Percentiles rank a stretch among this genome's conserved stretches.
These are phyloP conservation scores for Saimiri boliviensis DNA, from an alignment of 2,113 vertebrate genomes.

Conservation along the genomic window DNA sequence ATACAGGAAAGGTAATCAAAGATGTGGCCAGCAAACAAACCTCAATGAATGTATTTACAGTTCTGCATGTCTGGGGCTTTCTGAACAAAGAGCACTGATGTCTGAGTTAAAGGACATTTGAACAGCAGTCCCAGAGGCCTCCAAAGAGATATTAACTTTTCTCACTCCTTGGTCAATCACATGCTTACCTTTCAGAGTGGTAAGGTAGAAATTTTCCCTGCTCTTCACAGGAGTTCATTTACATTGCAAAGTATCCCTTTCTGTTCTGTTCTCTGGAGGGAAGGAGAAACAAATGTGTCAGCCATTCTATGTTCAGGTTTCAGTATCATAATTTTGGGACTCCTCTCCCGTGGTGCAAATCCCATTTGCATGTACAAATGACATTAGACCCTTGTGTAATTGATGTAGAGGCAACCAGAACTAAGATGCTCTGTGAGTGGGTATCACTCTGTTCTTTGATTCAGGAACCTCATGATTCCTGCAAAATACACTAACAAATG, in stretches of 20 bases:
- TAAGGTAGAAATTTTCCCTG: neutral
- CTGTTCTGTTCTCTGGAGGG: neutral
- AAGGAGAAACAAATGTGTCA: neutral
- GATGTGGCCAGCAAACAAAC: neutral
- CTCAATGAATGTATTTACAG: neutral
- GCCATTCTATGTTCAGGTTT: neutral
- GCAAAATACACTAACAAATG: neutral
- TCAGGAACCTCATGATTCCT: neutral
- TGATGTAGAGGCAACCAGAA: neutral
- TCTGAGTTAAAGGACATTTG: neutral
- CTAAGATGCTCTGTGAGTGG: neutral
- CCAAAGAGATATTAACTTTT: neutral
- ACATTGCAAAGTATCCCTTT: too few species aligned
- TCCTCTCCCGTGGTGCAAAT: fast-evolving
- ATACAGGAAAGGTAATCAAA: neutral
- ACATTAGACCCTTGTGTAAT: neutral
- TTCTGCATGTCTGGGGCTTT: neutral
- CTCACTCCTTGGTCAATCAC: neutral
- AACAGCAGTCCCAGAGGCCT: neutral
- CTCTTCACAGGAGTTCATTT: neutral
- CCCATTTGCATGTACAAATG: neutral
- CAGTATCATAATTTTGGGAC: neutral
- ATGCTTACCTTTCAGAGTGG: neutral
- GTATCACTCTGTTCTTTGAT: neutral
- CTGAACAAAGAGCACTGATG: neutral